These are phyloP conservation scores for Drosophila lowei DNA, from an alignment of 1,140 invertebrate species.

Conservation along the genomic window DNA sequence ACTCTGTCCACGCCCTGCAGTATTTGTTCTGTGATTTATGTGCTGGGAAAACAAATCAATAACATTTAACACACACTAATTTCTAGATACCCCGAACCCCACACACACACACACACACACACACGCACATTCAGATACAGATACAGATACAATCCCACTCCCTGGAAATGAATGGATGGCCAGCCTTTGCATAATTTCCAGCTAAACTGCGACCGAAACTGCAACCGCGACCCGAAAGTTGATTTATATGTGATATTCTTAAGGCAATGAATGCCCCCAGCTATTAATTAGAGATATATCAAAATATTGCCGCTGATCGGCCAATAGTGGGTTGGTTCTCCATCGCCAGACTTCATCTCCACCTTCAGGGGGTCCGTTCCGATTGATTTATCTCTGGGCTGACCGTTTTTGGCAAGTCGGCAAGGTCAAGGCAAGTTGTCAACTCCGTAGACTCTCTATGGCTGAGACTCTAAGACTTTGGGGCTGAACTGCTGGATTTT, in stretches of 20 bases:
- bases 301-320: slow-evolving; percentile 53
- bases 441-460: slow-evolving; percentile 47
- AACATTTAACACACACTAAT: slow-evolving; percentile 75
- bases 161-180: slow-evolving; percentile 5
- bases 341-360: slow-evolving; percentile 15
- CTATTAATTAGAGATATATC: slow-evolving; percentile 78
- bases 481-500: not conserved
- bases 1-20: slow-evolving; percentile 41
- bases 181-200: slow-evolving; percentile 61
- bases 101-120: not conserved
- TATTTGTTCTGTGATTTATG: slow-evolving; percentile 71
- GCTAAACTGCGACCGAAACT: slow-evolving; percentile 51
- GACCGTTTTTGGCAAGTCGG: slow-evolving; percentile 67
- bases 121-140: not conserved
- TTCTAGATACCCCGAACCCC: slow-evolving; percentile 33
- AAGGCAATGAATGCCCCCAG: slow-evolving; percentile 24
- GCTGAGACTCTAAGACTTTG: not conserved
- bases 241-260: slow-evolving; percentile 53
- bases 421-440: slow-evolving; percentile 76
- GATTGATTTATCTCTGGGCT: slow-evolving; percentile 70
- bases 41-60: slow-evolving; percentile 77
- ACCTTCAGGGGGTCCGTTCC: slow-evolving; percentile 17
- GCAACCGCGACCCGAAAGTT: slow-evolving; percentile 35
- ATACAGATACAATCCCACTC: not conserved
- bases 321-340: slow-evolving; percentile 22